phyloP scores from a whole-genome alignment of 1,140 invertebrate species.

The Drosophila suzukii region DNA sequence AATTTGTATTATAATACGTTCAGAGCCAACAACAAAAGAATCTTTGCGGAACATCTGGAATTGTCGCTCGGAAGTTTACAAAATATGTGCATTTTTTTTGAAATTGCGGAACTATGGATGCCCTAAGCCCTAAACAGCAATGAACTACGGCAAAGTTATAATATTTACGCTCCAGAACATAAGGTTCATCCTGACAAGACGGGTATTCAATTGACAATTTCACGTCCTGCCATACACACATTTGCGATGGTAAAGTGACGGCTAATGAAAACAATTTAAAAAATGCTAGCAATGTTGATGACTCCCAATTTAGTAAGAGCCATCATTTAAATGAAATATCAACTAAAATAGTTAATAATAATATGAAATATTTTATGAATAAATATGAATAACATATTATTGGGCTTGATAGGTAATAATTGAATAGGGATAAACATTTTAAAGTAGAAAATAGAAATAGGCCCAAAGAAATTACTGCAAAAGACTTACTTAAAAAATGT shows the following conservation, averaged over 20 bases:
- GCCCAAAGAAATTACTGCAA: no score
- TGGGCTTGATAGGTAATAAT: neutral
- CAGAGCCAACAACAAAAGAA: conserved; percentile 3
- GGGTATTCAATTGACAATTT: conserved; percentile 12
- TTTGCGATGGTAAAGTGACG: neutral
- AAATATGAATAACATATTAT: no score
- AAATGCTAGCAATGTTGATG: neutral
- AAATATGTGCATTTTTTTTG: conserved; percentile 21
- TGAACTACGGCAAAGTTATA: conserved; percentile 15
- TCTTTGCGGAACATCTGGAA: conserved; percentile 2
- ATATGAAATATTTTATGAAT: no score
- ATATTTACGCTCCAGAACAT: conserved; percentile 18
- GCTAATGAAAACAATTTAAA: neutral
- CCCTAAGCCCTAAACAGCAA: conserved; percentile 9
- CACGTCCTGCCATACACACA: neutral
- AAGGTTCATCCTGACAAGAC: conserved; percentile 36
- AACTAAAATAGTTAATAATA: neutral
- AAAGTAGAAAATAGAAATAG: neutral
- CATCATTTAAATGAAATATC: neutral
- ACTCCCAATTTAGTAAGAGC: no score
- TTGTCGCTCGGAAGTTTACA: conserved; percentile 32
- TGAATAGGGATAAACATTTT: neutral
- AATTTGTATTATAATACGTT: conserved; percentile 26
- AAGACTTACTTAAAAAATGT: neutral
- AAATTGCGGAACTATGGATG: conserved; percentile 29